A percentile compares a stretch with the other conserved stretches of the same genome.
Evolutionary conservation across 1,140 invertebrate genomes (phyloP).

Genomic region (Drosophila lacertosa): DNA sequence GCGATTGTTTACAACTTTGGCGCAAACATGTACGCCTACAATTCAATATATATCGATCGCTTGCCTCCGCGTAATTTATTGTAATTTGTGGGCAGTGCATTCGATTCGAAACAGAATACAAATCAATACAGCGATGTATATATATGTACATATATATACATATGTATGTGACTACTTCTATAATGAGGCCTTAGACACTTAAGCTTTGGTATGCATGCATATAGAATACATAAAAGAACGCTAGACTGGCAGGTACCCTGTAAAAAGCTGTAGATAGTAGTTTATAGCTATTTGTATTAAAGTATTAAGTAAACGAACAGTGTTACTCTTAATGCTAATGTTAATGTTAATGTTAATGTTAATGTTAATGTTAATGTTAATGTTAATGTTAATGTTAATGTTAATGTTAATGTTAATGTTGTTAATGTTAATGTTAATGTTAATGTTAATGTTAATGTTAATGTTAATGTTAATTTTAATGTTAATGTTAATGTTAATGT

Average conservation of each 20-base stretch:
- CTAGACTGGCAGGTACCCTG: constrained; percentile 6
- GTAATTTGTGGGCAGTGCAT: constrained; percentile 75
- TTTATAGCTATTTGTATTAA: too few species aligned
- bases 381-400: too few species aligned
- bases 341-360: too few species aligned
- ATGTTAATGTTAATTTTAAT: too few species aligned
- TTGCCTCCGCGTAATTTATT: constrained; percentile 68
- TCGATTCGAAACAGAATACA: constrained; percentile 41
- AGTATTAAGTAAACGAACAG: too few species aligned
- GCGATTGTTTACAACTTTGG: constrained; percentile 64
- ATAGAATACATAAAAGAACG: constrained; percentile 40
- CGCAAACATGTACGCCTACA: constrained; percentile 71
- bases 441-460: too few species aligned
- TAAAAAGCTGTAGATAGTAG: too few species aligned
- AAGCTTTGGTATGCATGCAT: constrained; percentile 47
- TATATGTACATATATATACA: background rate
- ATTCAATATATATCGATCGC: constrained; percentile 50
- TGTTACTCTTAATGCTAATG: too few species aligned
- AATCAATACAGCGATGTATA: constrained; percentile 7
- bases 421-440: too few species aligned
- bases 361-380: too few species aligned
- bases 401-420: too few species aligned
- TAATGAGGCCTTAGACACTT: constrained; percentile 59
- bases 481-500: too few species aligned
- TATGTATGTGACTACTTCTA: constrained; percentile 9